Percentiles rank a stretch among this genome's conserved stretches.
These are phyloP conservation scores for Cephus sareptanus DNA, from an alignment of 2,888 invertebrate genomes.

Conservation along the genomic window DNA sequence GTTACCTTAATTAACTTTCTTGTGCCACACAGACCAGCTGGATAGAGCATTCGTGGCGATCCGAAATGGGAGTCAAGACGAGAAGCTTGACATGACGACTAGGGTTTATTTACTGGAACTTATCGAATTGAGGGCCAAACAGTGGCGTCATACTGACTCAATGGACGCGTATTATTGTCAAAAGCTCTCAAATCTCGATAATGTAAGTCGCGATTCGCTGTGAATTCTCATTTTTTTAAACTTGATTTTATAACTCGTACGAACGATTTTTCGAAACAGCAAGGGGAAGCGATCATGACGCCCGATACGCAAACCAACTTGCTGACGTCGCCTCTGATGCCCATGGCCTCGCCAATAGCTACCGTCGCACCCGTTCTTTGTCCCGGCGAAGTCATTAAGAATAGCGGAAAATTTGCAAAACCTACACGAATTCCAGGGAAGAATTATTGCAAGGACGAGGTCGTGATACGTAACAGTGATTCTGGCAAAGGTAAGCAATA, in stretches of 20 bases:
- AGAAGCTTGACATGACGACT: constrained; percentile 85
- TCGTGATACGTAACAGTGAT: constrained; percentile 93
- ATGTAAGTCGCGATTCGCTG: constrained; percentile 50
- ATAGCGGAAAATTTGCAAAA: constrained; percentile 88
- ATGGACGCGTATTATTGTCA: constrained; percentile 83
- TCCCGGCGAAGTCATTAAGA: constrained; percentile 87
- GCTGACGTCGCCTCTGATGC: constrained; percentile 47
- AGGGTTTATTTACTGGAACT: constrained; percentile 90
- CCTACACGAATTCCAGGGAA: constrained; percentile 92
- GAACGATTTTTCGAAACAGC: constrained; percentile 18
- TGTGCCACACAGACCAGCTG: constrained; percentile 73
- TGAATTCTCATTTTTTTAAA: not conserved
- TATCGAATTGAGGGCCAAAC: constrained; percentile 91
- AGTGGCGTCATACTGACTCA: constrained; percentile 88
- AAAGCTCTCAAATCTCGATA: constrained; percentile 64
- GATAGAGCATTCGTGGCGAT: constrained; percentile 86
- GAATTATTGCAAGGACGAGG: constrained; percentile 94
- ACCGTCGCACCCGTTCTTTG: constrained; percentile 73
- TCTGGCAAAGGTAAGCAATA: constrained; percentile 87
- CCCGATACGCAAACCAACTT: constrained; percentile 55
- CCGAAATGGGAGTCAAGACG: constrained; percentile 90
- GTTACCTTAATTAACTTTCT: not conserved
- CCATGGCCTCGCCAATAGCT: constrained; percentile 67
- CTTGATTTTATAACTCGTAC: not conserved
- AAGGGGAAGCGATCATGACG: constrained; percentile 27